Conservation (phyloP, 2,888 invertebrate species). For the Tipula confusa region DNA sequence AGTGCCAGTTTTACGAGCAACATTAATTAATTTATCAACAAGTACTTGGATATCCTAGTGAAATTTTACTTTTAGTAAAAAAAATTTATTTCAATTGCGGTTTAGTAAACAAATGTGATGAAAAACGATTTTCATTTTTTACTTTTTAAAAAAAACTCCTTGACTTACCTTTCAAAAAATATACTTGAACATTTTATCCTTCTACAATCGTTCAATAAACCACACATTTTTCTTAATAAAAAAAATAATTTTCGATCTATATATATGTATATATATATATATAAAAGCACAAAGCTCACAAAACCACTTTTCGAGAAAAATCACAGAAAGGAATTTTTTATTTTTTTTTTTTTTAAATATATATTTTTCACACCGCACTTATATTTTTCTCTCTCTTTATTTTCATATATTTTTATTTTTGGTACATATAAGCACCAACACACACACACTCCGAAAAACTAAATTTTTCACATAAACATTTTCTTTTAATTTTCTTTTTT, state of each 20-base stretch:
- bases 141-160: not conserved
- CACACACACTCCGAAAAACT: not conserved
- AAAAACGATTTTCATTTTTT: too few species aligned
- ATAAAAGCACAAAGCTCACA: not conserved
- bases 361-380: not conserved
- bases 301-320: not conserved
- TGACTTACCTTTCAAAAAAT: constrained; percentile 25
- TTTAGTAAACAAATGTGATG: too few species aligned
- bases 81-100: too few species aligned
- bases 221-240: constrained; percentile 20
- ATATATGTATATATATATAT: too few species aligned
- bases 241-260: not conserved
- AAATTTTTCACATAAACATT: not conserved
- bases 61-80: too few species aligned
- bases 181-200: constrained; percentile 17
- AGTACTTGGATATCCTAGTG: too few species aligned
- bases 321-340: not conserved
- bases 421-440: not conserved
- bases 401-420: not conserved
- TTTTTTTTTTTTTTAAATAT: not conserved
- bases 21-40: too few species aligned
- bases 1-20: too few species aligned
- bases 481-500: not conserved
- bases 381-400: not conserved
- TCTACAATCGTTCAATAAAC: not conserved